Percentiles rank a stretch among this genome's conserved stretches.
Conservation (phyloP, 2,113 vertebrate species). For the Paramisgurnus dabryanus region DNA sequence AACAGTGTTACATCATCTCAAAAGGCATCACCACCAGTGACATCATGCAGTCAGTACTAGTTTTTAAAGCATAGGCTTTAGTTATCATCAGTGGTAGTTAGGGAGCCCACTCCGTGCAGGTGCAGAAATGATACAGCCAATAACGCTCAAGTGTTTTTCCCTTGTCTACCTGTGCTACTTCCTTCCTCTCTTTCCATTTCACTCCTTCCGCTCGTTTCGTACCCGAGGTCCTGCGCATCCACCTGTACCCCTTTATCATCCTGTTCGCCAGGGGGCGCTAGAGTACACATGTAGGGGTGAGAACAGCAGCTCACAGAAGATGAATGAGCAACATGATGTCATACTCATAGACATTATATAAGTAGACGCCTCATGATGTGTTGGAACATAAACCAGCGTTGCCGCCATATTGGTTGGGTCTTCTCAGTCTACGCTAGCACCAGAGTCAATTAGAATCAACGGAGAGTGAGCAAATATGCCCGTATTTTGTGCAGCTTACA, state of each 20-base stretch:
- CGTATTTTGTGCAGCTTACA: too few relatives aligned
- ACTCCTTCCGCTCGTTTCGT: constrained; percentile 74
- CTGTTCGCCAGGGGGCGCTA: constrained; percentile 71
- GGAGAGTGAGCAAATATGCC: too few relatives aligned
- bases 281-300: constrained; percentile 58
- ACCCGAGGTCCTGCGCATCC: constrained; percentile 75
- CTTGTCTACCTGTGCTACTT: constrained; percentile 76
- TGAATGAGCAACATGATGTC: neutral
- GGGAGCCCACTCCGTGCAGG: neutral
- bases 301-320: constrained; percentile 3
- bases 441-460: too few relatives aligned
- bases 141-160: constrained; percentile 51
- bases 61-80: neutral
- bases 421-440: too few relatives aligned
- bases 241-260: constrained; percentile 76
- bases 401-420: too few relatives aligned
- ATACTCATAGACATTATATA: too few relatives aligned
- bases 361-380: too few relatives aligned
- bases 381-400: too few relatives aligned
- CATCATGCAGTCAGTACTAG: constrained; percentile 13
- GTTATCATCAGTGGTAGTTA: neutral
- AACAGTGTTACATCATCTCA: neutral
- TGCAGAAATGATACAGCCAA: constrained; percentile 36
- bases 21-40: neutral
- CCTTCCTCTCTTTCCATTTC: constrained; percentile 74